Percentiles rank a stretch among this genome's conserved stretches.
These are phyloP conservation scores for Cybosia mesomella DNA, from an alignment of 2,888 invertebrate species.

Conservation along the genomic window DNA sequence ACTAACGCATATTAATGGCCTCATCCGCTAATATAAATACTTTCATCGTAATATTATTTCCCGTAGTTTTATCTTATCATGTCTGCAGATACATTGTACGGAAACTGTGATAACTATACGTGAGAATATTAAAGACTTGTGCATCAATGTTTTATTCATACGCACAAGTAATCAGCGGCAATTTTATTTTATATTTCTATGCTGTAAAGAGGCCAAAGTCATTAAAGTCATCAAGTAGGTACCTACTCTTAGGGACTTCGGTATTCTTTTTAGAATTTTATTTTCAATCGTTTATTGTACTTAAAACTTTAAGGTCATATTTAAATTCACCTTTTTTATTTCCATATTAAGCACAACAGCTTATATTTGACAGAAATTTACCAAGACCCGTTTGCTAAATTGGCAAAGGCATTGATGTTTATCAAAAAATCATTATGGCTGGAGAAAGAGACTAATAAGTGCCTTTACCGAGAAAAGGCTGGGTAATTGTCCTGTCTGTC, in stretches of 20 bases:
- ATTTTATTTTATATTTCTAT: background rate
- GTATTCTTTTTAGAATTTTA: no score
- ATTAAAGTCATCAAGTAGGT: no score
- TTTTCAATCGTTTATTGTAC: background rate
- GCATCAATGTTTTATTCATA: constrained; percentile 3
- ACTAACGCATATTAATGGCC: background rate
- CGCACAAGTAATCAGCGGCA: constrained; percentile 1
- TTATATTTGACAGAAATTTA: constrained; percentile 23
- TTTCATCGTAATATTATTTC: background rate
- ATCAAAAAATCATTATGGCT: constrained; percentile 15
- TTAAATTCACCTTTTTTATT: background rate
- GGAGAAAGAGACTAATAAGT: constrained; percentile 5
- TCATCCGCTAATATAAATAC: background rate
- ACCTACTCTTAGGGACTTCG: no score
- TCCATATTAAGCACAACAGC: background rate
- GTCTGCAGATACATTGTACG: background rate
- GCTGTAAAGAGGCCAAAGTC: no score
- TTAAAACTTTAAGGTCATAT: background rate
- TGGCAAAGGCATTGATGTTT: constrained; percentile 10
- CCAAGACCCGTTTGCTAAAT: constrained; percentile 24
- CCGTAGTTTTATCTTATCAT: background rate
- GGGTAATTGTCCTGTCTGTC: constrained; percentile 26
- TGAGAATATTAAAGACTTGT: background rate
- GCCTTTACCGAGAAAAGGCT: constrained; percentile 27
- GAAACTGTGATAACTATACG: background rate